Evolutionary conservation across 2,113 vertebrate genomes (phyloP).

Genomic region (Hydrochoerus hydrochaeris): DNA sequence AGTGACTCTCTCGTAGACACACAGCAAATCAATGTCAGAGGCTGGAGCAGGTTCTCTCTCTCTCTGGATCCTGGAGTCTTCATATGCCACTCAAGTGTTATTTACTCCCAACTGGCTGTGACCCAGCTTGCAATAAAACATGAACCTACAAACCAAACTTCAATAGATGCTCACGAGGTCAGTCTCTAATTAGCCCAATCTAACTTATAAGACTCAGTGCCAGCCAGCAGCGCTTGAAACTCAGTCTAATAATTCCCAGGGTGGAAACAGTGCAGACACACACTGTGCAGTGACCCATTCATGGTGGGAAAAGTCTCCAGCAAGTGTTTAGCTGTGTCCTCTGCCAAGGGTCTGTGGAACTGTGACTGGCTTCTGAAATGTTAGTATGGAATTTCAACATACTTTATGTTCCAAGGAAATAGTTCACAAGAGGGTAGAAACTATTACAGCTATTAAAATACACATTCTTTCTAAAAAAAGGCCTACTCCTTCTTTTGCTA

Average conservation of each 20-base stretch:
- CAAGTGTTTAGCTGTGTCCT: neutral
- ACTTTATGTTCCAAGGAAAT: neutral
- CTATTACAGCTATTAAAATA: neutral
- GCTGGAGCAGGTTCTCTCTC: neutral
- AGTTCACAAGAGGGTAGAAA: neutral
- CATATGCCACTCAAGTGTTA: neutral
- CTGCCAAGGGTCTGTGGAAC: neutral
- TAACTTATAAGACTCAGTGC: neutral
- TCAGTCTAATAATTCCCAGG: neutral
- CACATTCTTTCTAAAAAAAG: neutral
- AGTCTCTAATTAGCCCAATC: neutral
- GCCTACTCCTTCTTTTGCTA: fast-evolving
- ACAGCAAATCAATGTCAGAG: neutral
- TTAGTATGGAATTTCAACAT: neutral
- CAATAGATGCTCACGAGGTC: neutral
- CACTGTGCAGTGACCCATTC: neutral
- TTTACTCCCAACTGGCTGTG: neutral
- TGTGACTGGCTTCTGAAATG: neutral
- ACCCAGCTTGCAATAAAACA: neutral
- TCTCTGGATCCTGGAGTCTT: neutral
- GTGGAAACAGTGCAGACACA: neutral
- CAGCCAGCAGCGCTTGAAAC: neutral
- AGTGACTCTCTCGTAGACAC: neutral
- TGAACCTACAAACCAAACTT: neutral
- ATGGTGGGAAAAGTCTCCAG: neutral